Evolutionary conservation across 2,113 vertebrate genomes (phyloP).

Genomic region (Callipepla californica): DNA sequence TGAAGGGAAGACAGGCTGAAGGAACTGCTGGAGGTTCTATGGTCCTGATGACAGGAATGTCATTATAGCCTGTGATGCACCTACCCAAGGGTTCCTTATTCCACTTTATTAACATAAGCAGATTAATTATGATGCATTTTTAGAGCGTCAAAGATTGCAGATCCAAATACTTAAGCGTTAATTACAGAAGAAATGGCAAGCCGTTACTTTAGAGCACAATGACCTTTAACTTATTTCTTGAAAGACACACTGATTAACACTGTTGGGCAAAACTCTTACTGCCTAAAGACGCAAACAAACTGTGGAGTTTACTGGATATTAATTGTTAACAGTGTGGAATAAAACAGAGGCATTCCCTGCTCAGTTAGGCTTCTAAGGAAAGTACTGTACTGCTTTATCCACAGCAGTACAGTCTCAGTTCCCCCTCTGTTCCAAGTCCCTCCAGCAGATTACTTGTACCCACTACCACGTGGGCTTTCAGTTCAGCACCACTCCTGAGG

Average conservation of each 20-base stretch:
- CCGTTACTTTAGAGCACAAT: not conserved
- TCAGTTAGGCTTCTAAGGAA: not conserved
- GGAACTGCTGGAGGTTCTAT: rapidly evolving
- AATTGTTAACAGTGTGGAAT: not conserved
- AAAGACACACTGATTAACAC: not conserved
- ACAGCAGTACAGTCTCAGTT: not conserved
- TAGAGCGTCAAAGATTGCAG: not conserved
- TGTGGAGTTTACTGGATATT: not conserved
- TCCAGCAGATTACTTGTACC: not conserved
- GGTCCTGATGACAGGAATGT: rapidly evolving
- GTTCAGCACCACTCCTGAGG: not conserved
- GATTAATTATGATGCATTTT: not conserved
- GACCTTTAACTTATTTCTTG: not conserved
- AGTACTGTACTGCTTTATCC: not conserved
- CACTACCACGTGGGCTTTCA: not conserved
- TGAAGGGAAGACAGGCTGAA: not conserved
- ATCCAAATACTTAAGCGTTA: not conserved
- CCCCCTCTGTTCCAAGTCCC: not conserved
- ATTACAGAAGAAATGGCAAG: not conserved
- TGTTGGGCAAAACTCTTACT: not conserved
- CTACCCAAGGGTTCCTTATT: rapidly evolving
- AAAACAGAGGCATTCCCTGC: not conserved
- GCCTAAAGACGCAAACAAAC: not conserved
- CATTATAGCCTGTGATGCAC: not conserved
- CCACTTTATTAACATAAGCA: not conserved